phyloP scores from a whole-genome alignment of 1,140 invertebrate species.

The Diuraphis noxia region DNA sequence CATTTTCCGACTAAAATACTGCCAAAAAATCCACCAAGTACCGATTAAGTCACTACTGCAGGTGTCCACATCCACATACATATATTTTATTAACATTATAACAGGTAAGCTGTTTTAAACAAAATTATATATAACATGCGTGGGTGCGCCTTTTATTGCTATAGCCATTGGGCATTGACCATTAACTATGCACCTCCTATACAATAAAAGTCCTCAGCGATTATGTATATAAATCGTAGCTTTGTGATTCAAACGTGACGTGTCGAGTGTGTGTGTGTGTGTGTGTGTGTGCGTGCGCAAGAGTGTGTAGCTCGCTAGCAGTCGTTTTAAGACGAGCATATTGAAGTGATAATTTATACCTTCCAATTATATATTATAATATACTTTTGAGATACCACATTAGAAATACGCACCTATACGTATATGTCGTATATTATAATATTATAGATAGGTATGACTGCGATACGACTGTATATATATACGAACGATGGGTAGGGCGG shows the following conservation, averaged over 20 bases:
- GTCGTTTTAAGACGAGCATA: background rate
- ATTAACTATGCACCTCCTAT: background rate
- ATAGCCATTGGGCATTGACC: background rate
- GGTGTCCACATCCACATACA: background rate
- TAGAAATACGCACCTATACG: background rate
- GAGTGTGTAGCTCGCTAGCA: background rate
- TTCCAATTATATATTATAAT: constrained; percentile 15
- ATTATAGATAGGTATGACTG: background rate
- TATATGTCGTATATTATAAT: background rate
- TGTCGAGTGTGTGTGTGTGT: background rate
- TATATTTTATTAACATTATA: background rate
- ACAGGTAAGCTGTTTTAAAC: background rate
- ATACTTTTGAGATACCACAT: background rate
- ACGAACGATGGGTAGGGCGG: background rate
- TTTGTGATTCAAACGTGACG: constrained; percentile 1
- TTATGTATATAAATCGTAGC: background rate
- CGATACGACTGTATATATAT: background rate
- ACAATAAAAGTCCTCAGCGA: background rate
- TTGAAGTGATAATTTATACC: constrained; percentile 4
- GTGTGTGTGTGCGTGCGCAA: background rate
- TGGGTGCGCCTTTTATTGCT: background rate
- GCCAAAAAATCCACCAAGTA: background rate
- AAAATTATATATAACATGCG: background rate
- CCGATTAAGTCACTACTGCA: background rate
- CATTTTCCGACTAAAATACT: background rate